Percentiles rank a stretch among this genome's conserved stretches.
Evolutionary conservation across 2,888 invertebrate species (phyloP).

Genomic region (Hirtodrosophila duncani): DNA sequence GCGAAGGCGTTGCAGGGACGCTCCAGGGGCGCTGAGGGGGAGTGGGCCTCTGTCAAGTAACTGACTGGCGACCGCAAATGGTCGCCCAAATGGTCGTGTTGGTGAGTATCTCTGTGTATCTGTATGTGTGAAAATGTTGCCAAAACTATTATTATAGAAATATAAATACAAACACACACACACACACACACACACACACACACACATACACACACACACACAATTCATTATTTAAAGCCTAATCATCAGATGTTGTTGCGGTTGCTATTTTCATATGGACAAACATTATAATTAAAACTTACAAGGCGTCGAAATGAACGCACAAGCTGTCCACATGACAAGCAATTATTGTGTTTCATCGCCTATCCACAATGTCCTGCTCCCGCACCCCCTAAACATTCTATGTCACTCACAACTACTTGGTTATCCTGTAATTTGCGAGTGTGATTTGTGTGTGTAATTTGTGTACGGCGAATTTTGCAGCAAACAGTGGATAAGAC

Average conservation of each 20-base stretch:
- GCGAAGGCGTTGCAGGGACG: not conserved
- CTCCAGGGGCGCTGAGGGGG: not conserved
- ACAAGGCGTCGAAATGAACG: slow-evolving; percentile 63
- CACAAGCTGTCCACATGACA: slow-evolving; percentile 32
- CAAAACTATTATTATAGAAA: slow-evolving; percentile 2
- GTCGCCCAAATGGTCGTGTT: too few species aligned
- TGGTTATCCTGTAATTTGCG: too few species aligned
- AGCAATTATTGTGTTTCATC: too few species aligned
- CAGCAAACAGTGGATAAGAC: too few species aligned
- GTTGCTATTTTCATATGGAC: slow-evolving; percentile 7
- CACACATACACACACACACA: slow-evolving; percentile 3
- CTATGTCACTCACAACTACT: too few species aligned
- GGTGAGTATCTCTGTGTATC: too few species aligned
- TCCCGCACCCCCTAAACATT: not conserved
- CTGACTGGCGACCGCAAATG: slow-evolving; percentile 44
- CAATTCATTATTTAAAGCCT: slow-evolving; percentile 64
- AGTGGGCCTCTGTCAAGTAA: slow-evolving; percentile 11
- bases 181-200: not conserved
- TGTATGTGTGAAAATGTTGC: slow-evolving; percentile 21
- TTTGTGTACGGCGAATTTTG: too few species aligned
- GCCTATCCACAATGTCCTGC: not conserved
- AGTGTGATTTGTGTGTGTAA: too few species aligned
- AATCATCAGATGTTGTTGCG: slow-evolving; percentile 49
- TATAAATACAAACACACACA: not conserved
- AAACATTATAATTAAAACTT: slow-evolving; percentile 67